Conservation (phyloP, 2,113 vertebrate species). For the Enhydra lutris region DNA sequence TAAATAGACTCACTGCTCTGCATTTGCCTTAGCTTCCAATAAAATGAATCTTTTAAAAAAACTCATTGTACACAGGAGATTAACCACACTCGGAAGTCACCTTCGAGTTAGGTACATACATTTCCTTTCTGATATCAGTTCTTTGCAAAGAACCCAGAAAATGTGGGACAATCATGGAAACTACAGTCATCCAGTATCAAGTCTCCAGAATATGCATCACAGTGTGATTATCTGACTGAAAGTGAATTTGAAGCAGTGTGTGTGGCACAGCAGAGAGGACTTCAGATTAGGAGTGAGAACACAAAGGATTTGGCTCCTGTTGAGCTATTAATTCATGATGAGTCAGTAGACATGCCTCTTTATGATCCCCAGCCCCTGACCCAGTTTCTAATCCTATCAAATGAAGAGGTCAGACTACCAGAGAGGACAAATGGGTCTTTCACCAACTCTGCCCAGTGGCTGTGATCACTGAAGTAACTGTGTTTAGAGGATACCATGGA, state of each 20-base stretch:
- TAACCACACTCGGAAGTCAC: constrained; percentile 59
- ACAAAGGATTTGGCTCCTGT: not conserved
- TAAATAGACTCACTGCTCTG: not conserved
- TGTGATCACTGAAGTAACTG: not conserved
- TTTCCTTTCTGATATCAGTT: constrained; percentile 3
- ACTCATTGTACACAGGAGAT: constrained; percentile 55
- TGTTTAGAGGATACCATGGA: not conserved
- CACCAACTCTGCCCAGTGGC: not conserved
- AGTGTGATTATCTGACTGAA: not conserved
- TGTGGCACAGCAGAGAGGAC: not conserved
- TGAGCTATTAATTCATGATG: not conserved
- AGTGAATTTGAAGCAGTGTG: not conserved
- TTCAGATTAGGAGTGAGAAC: not conserved
- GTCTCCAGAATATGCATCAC: not conserved
- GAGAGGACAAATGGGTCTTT: not conserved
- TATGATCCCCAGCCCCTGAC: not conserved
- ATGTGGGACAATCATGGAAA: not conserved
- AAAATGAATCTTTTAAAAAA: constrained; percentile 63
- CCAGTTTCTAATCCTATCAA: not conserved
- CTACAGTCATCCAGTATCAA: not conserved
- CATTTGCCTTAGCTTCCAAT: constrained; percentile 8
- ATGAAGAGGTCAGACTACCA: not conserved
- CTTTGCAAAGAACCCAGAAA: constrained; percentile 8
- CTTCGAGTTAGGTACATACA: not conserved
- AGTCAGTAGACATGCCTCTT: not conserved